Conservation (phyloP, 1,140 invertebrate genomes). For the Acromyrmex heyeri region DNA sequence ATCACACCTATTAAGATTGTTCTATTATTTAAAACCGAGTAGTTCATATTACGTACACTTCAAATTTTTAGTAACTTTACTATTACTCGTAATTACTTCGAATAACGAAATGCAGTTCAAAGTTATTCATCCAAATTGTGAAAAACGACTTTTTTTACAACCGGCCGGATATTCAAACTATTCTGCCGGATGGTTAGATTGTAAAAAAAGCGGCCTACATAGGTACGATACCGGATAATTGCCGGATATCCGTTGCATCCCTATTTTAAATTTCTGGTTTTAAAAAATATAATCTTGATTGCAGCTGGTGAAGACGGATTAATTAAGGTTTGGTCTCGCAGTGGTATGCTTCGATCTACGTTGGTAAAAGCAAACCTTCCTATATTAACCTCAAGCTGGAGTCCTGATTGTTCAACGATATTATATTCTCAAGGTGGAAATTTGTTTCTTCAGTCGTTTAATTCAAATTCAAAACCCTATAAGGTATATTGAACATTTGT, state of each 20-base stretch:
- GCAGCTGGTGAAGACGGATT: conserved; percentile 98
- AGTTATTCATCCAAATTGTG: too few species aligned
- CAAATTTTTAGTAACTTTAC: too few species aligned
- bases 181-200: too few species aligned
- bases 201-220: too few species aligned
- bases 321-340: conserved; percentile 98
- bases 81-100: too few species aligned
- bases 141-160: too few species aligned
- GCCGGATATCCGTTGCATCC: conserved; percentile 9
- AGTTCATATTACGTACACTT: too few species aligned
- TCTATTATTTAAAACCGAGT: too few species aligned
- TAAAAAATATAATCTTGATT: conserved; percentile 39
- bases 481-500: conserved; percentile 87
- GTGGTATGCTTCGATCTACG: conserved; percentile 97
- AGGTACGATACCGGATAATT: too few species aligned
- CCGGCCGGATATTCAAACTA: too few species aligned
- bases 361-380: conserved; percentile 93
- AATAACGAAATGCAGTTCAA: too few species aligned
- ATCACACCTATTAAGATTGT: too few species aligned
- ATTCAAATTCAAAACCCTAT: conserved; percentile 94
- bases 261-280: neutral
- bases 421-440: conserved; percentile 94
- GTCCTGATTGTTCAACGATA: conserved; percentile 93
- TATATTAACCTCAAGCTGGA: conserved; percentile 95
- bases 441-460: conserved; percentile 96